phyloP scores from a whole-genome alignment of 2,113 vertebrate genomes.

The Stigmatopora nigra region DNA sequence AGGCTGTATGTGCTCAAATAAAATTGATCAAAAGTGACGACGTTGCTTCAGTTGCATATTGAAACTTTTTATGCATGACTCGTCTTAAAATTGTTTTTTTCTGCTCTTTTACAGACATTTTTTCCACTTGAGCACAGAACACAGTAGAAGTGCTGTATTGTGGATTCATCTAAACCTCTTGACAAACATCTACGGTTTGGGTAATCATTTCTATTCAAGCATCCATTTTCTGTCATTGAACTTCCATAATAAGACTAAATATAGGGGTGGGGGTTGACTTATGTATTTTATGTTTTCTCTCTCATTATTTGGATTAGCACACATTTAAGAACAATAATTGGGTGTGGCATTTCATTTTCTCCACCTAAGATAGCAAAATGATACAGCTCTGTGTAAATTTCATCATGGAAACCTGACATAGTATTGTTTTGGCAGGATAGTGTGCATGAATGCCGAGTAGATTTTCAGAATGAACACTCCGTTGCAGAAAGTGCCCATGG shows the following conservation, averaged over 20 bases:
- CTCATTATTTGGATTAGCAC: conserved; percentile 11
- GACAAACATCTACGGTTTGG: conserved; percentile 20
- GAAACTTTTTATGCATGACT: conserved; percentile 11
- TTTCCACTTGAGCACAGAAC: conserved; percentile 17
- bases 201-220: conserved; percentile 6
- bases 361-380: no score
- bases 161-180: conserved; percentile 17
- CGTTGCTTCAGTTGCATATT: conserved; percentile 18
- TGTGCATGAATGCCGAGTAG: conserved; percentile 4
- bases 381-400: no score
- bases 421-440: not conserved
- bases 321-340: no score
- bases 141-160: not conserved
- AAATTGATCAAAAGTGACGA: conserved; percentile 23
- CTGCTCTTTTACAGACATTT: not conserved
- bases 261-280: conserved; percentile 16
- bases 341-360: no score
- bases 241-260: conserved; percentile 8
- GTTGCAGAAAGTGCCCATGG: conserved; percentile 38
- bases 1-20: conserved; percentile 43
- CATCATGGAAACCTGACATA: no score
- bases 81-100: conserved; percentile 15
- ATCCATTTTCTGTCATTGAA: conserved; percentile 23
- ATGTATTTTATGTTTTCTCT: conserved; percentile 10
- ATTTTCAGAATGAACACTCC: conserved; percentile 46